Evolutionary conservation across 2,797 vertebrate species (phyloP).

Genomic region (Hemitrygon akajei): DNA sequence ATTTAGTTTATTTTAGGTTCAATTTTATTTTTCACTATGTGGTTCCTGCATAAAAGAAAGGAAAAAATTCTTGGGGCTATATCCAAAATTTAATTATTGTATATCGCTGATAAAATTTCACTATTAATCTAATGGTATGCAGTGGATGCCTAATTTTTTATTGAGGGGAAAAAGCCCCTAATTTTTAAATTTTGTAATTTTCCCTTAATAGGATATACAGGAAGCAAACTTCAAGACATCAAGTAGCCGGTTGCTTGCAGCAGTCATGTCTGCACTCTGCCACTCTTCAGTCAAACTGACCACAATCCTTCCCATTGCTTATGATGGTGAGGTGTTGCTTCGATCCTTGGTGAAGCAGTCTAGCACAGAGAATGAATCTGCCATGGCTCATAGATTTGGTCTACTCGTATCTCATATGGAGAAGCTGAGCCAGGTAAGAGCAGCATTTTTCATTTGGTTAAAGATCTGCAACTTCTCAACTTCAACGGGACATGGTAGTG

Average conservation of each 20-base stretch:
- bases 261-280: slow-evolving; percentile 96
- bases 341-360: slow-evolving; percentile 94
- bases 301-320: slow-evolving; percentile 92
- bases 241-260: slow-evolving; percentile 88
- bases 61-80: neutral
- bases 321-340: slow-evolving; percentile 86
- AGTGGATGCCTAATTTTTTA: neutral
- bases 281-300: slow-evolving; percentile 94
- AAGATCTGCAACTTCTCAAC: no score
- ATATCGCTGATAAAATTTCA: neutral
- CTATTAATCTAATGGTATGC: neutral
- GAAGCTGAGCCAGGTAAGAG: slow-evolving; percentile 87
- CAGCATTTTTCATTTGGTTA: neutral
- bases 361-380: slow-evolving; percentile 96
- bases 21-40: neutral
- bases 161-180: neutral
- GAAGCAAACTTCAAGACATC: slow-evolving; percentile 97
- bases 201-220: slow-evolving; percentile 77
- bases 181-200: neutral
- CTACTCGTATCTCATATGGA: slow-evolving; percentile 96
- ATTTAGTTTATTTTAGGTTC: neutral
- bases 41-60: neutral
- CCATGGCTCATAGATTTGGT: slow-evolving; percentile 90
- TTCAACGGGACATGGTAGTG: neutral
- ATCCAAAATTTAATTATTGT: neutral